phyloP scores from a whole-genome alignment of 2,888 invertebrate species.

The Leucophenga maculata region DNA sequence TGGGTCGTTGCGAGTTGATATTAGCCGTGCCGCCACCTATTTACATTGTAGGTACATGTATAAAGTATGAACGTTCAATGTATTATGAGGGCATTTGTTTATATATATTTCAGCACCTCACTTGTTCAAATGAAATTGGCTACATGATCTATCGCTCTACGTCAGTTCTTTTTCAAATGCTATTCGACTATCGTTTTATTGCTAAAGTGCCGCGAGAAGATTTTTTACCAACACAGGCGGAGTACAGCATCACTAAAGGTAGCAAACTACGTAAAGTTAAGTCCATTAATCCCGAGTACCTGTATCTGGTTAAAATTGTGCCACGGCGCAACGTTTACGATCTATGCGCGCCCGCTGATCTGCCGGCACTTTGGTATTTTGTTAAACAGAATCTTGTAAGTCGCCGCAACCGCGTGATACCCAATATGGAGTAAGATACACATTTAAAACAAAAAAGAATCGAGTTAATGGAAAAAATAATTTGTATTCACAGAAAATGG shows the following conservation, averaged over 20 bases:
- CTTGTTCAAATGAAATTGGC: slow-evolving; percentile 75
- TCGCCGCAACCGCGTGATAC: slow-evolving; percentile 78
- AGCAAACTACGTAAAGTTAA: slow-evolving; percentile 58
- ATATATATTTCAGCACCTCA: slow-evolving; percentile 73
- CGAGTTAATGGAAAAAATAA: no score
- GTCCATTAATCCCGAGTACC: slow-evolving; percentile 73
- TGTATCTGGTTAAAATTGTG: slow-evolving; percentile 79
- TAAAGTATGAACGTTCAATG: no score
- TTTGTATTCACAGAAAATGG: slow-evolving; percentile 75
- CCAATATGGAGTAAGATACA: slow-evolving; percentile 80
- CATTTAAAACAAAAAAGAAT: neutral
- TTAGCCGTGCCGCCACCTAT: slow-evolving; percentile 76
- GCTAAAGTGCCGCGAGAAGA: slow-evolving; percentile 77
- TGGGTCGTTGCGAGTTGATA: slow-evolving; percentile 78
- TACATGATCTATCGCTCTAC: slow-evolving; percentile 74
- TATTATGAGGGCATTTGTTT: no score
- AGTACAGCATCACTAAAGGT: slow-evolving; percentile 52
- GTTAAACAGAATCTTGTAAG: slow-evolving; percentile 78
- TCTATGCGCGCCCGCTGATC: slow-evolving; percentile 74
- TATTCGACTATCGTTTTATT: slow-evolving; percentile 79
- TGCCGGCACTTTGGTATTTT: slow-evolving; percentile 81
- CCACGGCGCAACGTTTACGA: slow-evolving; percentile 75
- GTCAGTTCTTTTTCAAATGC: slow-evolving; percentile 78
- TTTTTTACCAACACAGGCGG: slow-evolving; percentile 78
- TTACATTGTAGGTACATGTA: slow-evolving; percentile 78